Evolutionary conservation across 2,888 invertebrate genomes (phyloP), one percentile per base, ranked within the genome.

Genomic region (Diarsia dahlii): DNA sequence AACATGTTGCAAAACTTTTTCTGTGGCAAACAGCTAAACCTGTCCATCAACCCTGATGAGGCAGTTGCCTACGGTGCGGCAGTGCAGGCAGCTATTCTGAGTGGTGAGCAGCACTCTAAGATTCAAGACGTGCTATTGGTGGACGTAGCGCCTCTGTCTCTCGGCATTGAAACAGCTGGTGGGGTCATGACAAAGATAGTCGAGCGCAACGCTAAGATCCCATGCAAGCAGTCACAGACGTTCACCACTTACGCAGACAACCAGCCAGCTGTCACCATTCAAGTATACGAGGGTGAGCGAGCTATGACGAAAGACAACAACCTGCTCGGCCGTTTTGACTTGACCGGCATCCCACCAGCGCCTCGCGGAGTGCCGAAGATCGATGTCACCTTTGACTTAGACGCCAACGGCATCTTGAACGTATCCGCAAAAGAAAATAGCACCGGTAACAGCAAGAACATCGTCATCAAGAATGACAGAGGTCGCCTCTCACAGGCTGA

Each of bases 211-310:
- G 95, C 97, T 10, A 96, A 97, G 88, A 98, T 98, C 82, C 98
- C 98, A 0, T 97, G 97, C 95, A 98, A 97, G 89, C 97, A 98
- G 90, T 95, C 97, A 0, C 97, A 98, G 91, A 97, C 97, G 0
- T 98, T 98, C 94, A 98, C 98, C 23, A 98, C 98, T 0, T 98
- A 98, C 91, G 93, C 98, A 0, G 98, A 98, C 95, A 98, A 98
- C 93, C 98, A 98, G 92, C 97, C 98, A 0, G 98, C 97, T 0
- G 98, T 98, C 45, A 97, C 97, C 28, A 97, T 98, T 69, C 97
- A 98, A 92, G 98, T 98, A 23, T 97, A 97, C 88, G 98, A 98
- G 91, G 98, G 98, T 13, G 98, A 98, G 92, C 96, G 98, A 67
- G 97, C 98, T n/a, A 97, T 98, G 98, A 98, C 98, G 20, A 98